Base-by-base conservation (phyloP, 2,113 vertebrate genomes). In the Aleadryas rufinucha region DNA sequence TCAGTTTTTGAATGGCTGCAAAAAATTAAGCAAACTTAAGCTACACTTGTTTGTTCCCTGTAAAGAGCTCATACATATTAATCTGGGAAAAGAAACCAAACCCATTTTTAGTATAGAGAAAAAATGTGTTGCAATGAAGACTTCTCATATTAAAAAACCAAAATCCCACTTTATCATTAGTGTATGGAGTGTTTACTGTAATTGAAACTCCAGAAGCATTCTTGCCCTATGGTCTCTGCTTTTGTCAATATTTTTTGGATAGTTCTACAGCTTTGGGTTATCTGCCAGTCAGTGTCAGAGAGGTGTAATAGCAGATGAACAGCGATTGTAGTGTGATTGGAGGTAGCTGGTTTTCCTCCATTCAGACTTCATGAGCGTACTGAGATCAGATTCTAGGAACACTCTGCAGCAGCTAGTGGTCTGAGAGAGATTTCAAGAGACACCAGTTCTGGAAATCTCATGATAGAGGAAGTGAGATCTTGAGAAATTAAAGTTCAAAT, bases 311-410 rank as follows among this genome's bases (percentile, higher is more conserved):
- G 30, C 39, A 75, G 83, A 52, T 52, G 35, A 18, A 10, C 61
- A 76, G n/a, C 0, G 0, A 13, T 18, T 79, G 53, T 23, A 28
- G 33, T 16, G 30, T 66, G 47, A 18, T 19, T 57, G 1, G 16
- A 52, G 6, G 60, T 72, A 37, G 30, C 37, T 69, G 23, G 0
- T 47, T 90, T 85, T 72, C 37, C 33, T 88, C 1, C 37, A 28
- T 57, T 3, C 7, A 61, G 0, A 11, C 49, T 69, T 47, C n/a
- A 14, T 22, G 45, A 57, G 47, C 86, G 26, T 66, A 4, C 45
- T 52, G 23, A 69, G 37, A 21, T 76, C 27, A 18, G 12, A 11
- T 74, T 57, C 49, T 89, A 84, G 30, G 31, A 85, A n/a, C 50
- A 13, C 20, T 35, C 10, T 61, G 50, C 28, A 76, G n/a, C 74